Conservation (phyloP, 2,888 invertebrate species). For the Globia sparganii region DNA sequence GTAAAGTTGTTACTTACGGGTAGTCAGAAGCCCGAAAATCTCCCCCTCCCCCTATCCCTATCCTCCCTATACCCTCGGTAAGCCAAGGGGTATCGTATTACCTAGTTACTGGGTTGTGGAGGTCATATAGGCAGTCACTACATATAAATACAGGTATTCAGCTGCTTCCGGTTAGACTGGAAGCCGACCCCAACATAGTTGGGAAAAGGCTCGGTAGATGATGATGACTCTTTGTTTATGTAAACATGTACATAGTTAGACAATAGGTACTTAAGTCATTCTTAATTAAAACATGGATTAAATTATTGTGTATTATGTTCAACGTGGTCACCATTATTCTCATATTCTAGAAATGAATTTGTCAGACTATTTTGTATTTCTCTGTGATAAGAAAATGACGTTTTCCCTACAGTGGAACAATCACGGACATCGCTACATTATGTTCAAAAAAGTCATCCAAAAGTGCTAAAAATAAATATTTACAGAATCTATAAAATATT, state of each 20-base stretch:
- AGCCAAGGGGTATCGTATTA: background rate
- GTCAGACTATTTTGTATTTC: background rate
- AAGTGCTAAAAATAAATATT: background rate
- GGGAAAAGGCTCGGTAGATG: background rate
- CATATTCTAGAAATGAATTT: background rate
- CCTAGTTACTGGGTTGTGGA: background rate
- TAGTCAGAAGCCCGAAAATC: background rate
- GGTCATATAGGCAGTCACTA: background rate
- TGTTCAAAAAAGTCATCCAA: background rate
- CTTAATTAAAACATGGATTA: background rate
- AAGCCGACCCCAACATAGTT: background rate
- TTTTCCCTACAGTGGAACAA: background rate
- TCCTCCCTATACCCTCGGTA: too few relatives aligned
- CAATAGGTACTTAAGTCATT: slow-evolving; percentile 6
- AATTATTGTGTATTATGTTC: background rate
- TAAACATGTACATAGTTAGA: slow-evolving; percentile 3
- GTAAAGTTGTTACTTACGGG: background rate
- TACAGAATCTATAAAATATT: background rate
- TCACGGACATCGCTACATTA: background rate
- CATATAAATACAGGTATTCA: background rate
- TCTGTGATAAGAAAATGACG: background rate
- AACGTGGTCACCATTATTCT: background rate
- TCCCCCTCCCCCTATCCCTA: too few relatives aligned
- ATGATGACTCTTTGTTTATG: background rate
- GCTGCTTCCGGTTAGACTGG: background rate